Evolutionary conservation across 2,888 invertebrate species (phyloP).

Genomic region (Tenthredo notha): DNA sequence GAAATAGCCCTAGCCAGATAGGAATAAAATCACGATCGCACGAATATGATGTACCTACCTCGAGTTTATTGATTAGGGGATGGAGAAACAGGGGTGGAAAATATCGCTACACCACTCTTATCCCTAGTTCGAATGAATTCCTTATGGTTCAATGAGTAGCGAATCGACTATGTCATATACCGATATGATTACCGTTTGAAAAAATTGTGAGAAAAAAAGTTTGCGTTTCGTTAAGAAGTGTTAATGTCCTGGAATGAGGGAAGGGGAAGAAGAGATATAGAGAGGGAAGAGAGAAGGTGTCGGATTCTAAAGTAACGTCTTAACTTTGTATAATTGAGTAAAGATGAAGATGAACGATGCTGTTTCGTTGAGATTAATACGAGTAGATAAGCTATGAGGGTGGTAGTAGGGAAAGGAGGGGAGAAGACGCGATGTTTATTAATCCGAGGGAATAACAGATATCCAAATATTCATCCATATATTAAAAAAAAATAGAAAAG

Average conservation of each 20-base stretch:
- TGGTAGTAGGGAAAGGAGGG: not conserved
- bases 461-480: not conserved
- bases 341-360: not conserved
- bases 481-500: too few relatives aligned
- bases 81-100: conserved; percentile 3
- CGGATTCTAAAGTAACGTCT: not conserved
- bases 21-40: not conserved
- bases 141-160: not conserved
- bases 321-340: not conserved
- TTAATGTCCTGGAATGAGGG: not conserved
- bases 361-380: not conserved
- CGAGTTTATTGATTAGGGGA: conserved; percentile 12
- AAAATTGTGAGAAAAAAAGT: not conserved
- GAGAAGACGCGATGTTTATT: not conserved
- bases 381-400: not conserved
- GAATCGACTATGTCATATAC: not conserved
- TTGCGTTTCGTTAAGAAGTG: not conserved
- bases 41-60: not conserved
- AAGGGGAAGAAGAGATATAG: not conserved
- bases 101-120: not conserved
- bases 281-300: not conserved
- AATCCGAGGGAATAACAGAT: not conserved
- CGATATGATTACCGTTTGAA: too few relatives aligned
- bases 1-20: not conserved
- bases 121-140: not conserved